phyloP scores from a whole-genome alignment of 2,888 invertebrate species.

The Electrophaes corylata region DNA sequence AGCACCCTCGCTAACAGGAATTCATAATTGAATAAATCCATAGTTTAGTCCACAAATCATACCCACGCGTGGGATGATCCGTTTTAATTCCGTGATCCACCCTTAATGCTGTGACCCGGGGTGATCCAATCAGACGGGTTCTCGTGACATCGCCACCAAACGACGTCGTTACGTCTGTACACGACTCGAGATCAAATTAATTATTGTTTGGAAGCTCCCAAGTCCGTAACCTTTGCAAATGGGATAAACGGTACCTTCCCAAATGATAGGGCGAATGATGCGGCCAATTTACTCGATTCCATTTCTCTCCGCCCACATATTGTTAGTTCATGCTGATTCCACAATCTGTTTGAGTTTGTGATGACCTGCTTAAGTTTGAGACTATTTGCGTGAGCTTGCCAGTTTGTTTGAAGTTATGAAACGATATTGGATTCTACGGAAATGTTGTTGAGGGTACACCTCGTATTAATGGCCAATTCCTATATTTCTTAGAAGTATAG shows the following conservation, averaged over 20 bases:
- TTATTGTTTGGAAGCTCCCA: conserved; percentile 55
- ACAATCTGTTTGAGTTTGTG: conserved; percentile 19
- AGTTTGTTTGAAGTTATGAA: conserved; percentile 5
- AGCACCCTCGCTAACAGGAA: conserved; percentile 2
- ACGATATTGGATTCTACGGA: neutral
- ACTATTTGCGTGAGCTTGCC: conserved; percentile 2
- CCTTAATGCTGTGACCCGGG: conserved; percentile 33
- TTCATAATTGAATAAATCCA: conserved; percentile 41
- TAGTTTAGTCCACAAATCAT: conserved; percentile 36
- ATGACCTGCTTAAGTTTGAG: conserved; percentile 9
- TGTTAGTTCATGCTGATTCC: conserved; percentile 26
- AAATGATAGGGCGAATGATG: conserved; percentile 42
- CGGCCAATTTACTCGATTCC: conserved; percentile 47
- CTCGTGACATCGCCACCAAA: conserved; percentile 37
- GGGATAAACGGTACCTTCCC: conserved; percentile 49
- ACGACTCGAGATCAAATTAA: conserved; percentile 55
- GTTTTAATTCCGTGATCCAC: conserved; percentile 37
- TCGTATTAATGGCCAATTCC: conserved; percentile 6
- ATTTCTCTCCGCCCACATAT: conserved; percentile 26
- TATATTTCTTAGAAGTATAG: conserved; percentile 11
- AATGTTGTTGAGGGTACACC: conserved; percentile 23
- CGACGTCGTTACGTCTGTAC: conserved; percentile 47
- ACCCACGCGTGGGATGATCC: conserved; percentile 30
- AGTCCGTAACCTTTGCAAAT: conserved; percentile 41
- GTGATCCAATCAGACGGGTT: conserved; percentile 53